These are phyloP conservation scores for Larimichthys crocea DNA, from an alignment of 2,113 vertebrate species.

Conservation along the genomic window DNA sequence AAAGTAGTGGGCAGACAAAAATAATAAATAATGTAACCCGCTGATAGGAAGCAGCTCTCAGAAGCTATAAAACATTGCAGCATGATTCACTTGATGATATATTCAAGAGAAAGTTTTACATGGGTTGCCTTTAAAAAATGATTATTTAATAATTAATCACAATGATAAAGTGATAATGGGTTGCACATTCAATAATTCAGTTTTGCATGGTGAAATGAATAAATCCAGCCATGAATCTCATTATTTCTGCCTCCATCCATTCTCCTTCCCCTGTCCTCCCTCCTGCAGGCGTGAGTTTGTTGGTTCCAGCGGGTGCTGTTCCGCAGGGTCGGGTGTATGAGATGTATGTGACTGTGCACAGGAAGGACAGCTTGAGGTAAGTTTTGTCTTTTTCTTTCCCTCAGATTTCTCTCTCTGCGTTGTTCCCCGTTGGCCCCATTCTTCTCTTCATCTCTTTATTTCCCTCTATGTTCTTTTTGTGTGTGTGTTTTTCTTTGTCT, in stretches of 20 bases:
- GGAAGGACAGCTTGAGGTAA: constrained; percentile 98
- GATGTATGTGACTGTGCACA: constrained; percentile 99
- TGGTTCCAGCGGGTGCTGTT: constrained; percentile 96
- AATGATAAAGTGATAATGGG: constrained; percentile 47
- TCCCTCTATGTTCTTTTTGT: constrained; percentile 11
- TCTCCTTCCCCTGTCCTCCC: constrained; percentile 19
- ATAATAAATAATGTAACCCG: constrained; percentile 48
- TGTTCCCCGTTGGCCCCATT: constrained; percentile 16
- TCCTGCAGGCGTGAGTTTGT: constrained; percentile 92
- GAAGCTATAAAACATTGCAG: constrained; percentile 37
- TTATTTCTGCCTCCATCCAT: constrained; percentile 40
- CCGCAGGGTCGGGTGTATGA: constrained; percentile 97
- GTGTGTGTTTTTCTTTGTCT: constrained; percentile 24
- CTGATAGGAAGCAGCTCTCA: constrained; percentile 48
- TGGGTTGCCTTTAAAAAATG: constrained; percentile 23
- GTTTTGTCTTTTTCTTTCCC: constrained; percentile 41
- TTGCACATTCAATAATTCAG: constrained; percentile 55
- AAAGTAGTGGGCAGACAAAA: constrained; percentile 32
- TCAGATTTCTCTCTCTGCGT: background rate
- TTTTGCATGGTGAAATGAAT: constrained; percentile 40
- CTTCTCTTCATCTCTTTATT: constrained; percentile 25
- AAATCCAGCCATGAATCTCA: constrained; percentile 40
- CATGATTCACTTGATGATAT: constrained; percentile 41
- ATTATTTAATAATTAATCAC: constrained; percentile 52
- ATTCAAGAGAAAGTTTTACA: constrained; percentile 44